Evolutionary conservation across 2,888 invertebrate genomes (phyloP).

Genomic region (Drosophila colorata): DNA sequence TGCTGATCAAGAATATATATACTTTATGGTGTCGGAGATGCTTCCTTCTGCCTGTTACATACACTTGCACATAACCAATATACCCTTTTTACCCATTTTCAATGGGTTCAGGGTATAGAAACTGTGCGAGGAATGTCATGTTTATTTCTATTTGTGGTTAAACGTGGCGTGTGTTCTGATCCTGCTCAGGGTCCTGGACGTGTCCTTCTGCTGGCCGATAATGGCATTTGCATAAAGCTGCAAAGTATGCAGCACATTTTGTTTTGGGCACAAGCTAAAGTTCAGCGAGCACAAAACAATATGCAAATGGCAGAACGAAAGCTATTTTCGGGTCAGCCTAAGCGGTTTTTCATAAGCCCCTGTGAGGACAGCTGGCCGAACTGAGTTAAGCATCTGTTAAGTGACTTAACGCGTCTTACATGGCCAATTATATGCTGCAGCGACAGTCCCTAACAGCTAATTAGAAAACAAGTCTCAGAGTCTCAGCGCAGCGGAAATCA

Average conservation of each 20-base stretch:
- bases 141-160: constrained; percentile 76
- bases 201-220: constrained; percentile 33
- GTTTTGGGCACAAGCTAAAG: constrained; percentile 38
- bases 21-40: no score
- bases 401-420: constrained; percentile 66
- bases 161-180: constrained; percentile 42
- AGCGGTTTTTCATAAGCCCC: constrained; percentile 57
- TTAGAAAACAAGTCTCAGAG: constrained; percentile 41
- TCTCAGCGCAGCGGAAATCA: constrained; percentile 51
- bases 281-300: constrained; percentile 54
- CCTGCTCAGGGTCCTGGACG: constrained; percentile 18
- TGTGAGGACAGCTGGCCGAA: constrained; percentile 29
- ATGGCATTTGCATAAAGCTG: constrained; percentile 73
- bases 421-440: constrained; percentile 54
- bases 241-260: constrained; percentile 75
- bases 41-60: no score
- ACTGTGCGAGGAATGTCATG: constrained; percentile 65
- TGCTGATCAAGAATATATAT: no score
- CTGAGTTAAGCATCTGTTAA: constrained; percentile 69
- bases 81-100: no score
- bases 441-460: constrained; percentile 47
- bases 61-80: no score
- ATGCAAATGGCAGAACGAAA: constrained; percentile 43
- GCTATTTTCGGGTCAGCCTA: constrained; percentile 60
- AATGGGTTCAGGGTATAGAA: no score